A percentile compares a stretch with the other conserved stretches of the same genome.
Evolutionary conservation across 2,797 vertebrate species (phyloP).

Genomic region (Phoebastria nigripes): DNA sequence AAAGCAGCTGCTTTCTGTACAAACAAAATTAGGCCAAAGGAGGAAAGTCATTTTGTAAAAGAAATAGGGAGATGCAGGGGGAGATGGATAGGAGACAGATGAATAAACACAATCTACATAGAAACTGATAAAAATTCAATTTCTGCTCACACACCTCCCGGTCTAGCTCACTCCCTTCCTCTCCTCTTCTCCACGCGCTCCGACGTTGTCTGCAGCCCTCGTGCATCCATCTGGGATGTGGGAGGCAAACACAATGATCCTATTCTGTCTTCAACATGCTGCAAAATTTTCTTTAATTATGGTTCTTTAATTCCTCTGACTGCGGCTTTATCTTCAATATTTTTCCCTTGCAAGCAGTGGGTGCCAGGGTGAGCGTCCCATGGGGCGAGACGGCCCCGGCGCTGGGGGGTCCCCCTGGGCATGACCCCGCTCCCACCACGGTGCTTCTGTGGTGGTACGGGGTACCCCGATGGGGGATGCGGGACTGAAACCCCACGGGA

Average conservation of each 20-base stretch:
- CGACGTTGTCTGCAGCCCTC: slow-evolving; percentile 18
- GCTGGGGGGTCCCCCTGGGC: background rate
- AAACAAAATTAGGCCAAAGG: slow-evolving; percentile 69
- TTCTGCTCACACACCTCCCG: slow-evolving; percentile 46
- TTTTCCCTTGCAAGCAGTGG: background rate
- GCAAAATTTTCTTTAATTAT: background rate
- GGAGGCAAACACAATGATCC: slow-evolving; percentile 65
- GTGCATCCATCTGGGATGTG: slow-evolving; percentile 71
- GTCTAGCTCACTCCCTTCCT: slow-evolving; percentile 44
- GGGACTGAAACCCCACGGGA: rapidly evolving
- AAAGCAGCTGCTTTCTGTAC: slow-evolving; percentile 63
- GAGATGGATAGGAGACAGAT: slow-evolving; percentile 66
- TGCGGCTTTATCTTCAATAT: rapidly evolving
- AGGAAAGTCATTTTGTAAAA: slow-evolving; percentile 67
- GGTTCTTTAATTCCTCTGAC: background rate
- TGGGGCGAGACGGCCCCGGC: rapidly evolving
- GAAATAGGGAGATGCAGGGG: slow-evolving; percentile 50
- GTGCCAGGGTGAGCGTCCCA: background rate
- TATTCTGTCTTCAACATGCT: background rate
- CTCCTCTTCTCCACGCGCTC: slow-evolving; percentile 15
- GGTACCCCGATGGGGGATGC: rapidly evolving
- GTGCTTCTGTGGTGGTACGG: rapidly evolving
- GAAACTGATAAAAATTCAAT: slow-evolving; percentile 67
- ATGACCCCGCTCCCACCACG: rapidly evolving
- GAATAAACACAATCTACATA: slow-evolving; percentile 71